Evolutionary conservation across 2,113 vertebrate genomes (phyloP), one percentile per base, ranked within the genome.

Genomic region (Gopherus evgoodei): DNA sequence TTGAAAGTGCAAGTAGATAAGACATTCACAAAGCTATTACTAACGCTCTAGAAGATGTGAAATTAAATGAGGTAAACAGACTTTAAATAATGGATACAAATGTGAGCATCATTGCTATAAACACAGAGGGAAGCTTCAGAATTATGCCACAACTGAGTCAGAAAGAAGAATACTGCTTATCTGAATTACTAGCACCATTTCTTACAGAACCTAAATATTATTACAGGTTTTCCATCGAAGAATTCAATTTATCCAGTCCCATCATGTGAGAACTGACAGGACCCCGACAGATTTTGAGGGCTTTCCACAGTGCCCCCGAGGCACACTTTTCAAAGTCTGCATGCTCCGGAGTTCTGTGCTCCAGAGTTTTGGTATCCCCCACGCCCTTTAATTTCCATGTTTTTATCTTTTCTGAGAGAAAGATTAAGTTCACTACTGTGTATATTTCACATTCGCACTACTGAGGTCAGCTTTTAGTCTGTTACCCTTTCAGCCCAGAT

Each of bases 51-150:
- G 38, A 93, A 94, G 90, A 89, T 3, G 1, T 4, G 1, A 80
- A 82, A 84, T 89, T 86, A 84, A 82, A 72, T 35, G 8, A 85
- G 5, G 24, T 75, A 91, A 96, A 93, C 38, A 90, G 89, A 83
- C 4, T 35, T 92, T 86, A 92, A 93, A 79, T 89, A 95, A 96
- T 2, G 38, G 72, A 91, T 52, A 81, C 11, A 91, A 92, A 81
- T 3, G 2, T 76, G 88, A 84, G 38, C 4, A 57, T 6, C 10
- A 57, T 1, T 84, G 62, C 69, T 57, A 44, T 86, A 90, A 93
- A 93, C 0, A 0, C 31, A 86, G 87, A 59, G 1, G 7, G n/a
- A 82, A 89, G 89, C 76, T 90, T 86, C 44, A 87, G 54, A 69
- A n/a, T 35, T n/a, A 35, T 69, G 62, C 35, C 35, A 17, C 16